Evolutionary conservation across 2,888 invertebrate genomes (phyloP), one percentile per base, ranked within the genome.

Genomic region (Spilosoma lubricipeda): DNA sequence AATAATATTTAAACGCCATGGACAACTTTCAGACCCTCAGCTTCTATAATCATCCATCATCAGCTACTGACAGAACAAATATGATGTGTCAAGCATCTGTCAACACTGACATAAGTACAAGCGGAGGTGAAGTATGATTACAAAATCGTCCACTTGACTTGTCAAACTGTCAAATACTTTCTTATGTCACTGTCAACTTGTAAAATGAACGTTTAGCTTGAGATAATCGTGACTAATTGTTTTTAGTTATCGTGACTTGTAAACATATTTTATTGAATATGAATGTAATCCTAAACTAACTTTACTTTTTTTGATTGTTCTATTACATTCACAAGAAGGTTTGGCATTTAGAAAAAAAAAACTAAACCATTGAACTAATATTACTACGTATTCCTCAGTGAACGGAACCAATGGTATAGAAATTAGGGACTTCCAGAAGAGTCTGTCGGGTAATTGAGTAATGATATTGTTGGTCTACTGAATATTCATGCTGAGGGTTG

Each of bases 31-130:
- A 30, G 20, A 48, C 67, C 27, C 18, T 15, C 5, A 30, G 63
- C 8, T 11, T 63, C 30, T 18, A 18, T 23, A 39, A 39, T 66
- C 45, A 71, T 70, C 65, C 70, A 70, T 64, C 66, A 42, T 45
- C 66, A 59, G 18, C 66, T 13, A 33, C 56, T 66, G 73, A 70
- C 73, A 74, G 73, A 30, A 52, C 59, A 42, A 66, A 52, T 52
- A 11, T 59, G 18, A 52, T 39, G 20, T 66, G 73, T 56, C 70
- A 70, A 33, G 52, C 30, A 36, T 70, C 56, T 66, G 42, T 70
- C 65, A 74, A 56, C 9, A 33, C 73, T 73, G 73, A 73, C 70
- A 74, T 74, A 74, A 74, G 56, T 74, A 67, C 42, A 30, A 68
- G 13, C 56, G 45, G 27, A 74, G 23, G 42, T 73, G 66, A 70